Evolutionary conservation across 2,113 vertebrate genomes (phyloP).

Genomic region (Thalassarche chlororhynchos): DNA sequence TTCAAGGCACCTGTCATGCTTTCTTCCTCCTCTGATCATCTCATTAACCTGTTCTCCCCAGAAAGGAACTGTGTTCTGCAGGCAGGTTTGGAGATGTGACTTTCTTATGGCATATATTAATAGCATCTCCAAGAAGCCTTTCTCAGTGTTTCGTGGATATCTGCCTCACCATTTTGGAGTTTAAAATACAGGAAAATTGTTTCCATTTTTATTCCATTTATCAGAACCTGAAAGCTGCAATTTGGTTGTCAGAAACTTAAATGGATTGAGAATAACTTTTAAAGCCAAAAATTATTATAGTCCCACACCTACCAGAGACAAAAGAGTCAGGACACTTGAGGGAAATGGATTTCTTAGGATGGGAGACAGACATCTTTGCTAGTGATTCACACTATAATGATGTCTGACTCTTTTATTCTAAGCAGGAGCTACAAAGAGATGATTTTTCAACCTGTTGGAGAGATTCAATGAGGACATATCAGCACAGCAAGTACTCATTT

Average conservation of each 20-base stretch:
- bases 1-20: neutral
- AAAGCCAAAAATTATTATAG: neutral
- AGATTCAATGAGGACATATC: neutral
- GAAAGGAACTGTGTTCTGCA: neutral
- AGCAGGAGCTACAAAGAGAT: neutral
- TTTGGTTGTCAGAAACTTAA: neutral
- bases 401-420: neutral
- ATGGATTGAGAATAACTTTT: neutral
- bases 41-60: neutral
- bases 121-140: neutral
- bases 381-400: neutral
- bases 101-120: neutral
- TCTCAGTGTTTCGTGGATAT: neutral
- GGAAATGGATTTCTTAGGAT: neutral
- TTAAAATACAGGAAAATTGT: neutral
- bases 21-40: neutral
- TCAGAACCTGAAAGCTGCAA: neutral
- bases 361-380: neutral
- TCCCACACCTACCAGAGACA: neutral
- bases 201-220: neutral
- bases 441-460: neutral
- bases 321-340: neutral
- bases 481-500: neutral
- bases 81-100: accelerated
- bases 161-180: neutral